Evolutionary conservation across 2,888 invertebrate species (phyloP).

Genomic region (Axea sp.): DNA sequence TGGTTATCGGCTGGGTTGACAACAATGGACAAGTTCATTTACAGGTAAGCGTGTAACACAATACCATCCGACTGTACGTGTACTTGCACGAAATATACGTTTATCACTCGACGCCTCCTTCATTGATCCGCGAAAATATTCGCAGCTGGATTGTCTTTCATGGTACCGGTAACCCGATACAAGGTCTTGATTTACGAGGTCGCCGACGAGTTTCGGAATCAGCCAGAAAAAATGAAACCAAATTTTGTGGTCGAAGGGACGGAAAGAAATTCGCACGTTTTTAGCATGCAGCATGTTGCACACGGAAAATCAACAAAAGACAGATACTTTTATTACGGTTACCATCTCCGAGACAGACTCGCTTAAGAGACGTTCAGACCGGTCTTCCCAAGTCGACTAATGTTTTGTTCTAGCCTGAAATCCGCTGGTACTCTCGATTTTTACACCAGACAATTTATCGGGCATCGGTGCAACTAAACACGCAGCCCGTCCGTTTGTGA

Average conservation of each 20-base stretch:
- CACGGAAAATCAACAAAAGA: conserved; percentile 68
- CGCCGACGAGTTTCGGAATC: conserved; percentile 13
- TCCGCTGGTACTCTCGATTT: conserved; percentile 20
- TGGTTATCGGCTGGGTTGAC: conserved; percentile 94
- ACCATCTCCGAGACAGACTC: conserved; percentile 74
- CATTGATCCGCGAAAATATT: conserved; percentile 44
- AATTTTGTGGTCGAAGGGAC: neutral
- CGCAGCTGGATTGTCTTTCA: conserved; percentile 51
- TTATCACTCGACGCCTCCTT: conserved; percentile 24
- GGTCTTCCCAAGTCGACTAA: conserved; percentile 51
- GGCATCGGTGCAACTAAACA: conserved; percentile 53
- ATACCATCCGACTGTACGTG: conserved; percentile 5
- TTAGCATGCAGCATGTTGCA: conserved; percentile 36
- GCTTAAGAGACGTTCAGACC: conserved; percentile 70
- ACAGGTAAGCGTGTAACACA: conserved; percentile 83
- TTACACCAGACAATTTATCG: conserved; percentile 62
- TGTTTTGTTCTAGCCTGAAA: conserved; percentile 40
- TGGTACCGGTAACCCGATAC: conserved; percentile 18
- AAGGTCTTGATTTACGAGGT: conserved; percentile 34
- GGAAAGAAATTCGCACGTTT: conserved; percentile 27
- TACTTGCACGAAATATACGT: conserved; percentile 12
- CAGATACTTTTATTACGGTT: conserved; percentile 75
- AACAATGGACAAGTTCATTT: conserved; percentile 87
- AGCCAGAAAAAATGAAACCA: neutral
- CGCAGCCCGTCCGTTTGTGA: conserved; percentile 52